Conservation (phyloP, 2,113 vertebrate species). For the Glaucomys volans region DNA sequence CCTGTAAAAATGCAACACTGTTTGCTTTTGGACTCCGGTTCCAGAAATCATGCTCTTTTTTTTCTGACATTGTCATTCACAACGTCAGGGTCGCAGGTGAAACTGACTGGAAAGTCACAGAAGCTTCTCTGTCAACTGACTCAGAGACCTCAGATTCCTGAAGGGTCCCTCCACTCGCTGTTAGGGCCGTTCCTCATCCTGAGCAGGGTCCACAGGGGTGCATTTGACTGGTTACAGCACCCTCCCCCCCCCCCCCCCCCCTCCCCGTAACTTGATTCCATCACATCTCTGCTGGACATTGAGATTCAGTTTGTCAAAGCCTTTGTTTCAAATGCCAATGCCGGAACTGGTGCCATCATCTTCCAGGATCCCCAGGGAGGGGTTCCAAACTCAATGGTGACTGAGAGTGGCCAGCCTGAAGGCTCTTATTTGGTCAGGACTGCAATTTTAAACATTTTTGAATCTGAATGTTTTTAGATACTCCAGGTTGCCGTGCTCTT, state of each 20-base stretch:
- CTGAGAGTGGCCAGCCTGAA: not conserved
- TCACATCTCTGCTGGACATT: not conserved
- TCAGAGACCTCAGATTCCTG: not conserved
- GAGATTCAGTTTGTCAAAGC: not conserved
- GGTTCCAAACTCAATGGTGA: not conserved
- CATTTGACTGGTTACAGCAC: not conserved
- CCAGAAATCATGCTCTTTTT: not conserved
- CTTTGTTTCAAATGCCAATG: slow-evolving; percentile 7
- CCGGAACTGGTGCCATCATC: not conserved
- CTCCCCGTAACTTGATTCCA: no score
- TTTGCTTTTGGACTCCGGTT: not conserved
- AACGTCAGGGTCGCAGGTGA: not conserved
- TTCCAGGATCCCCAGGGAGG: not conserved
- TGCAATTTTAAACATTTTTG: not conserved
- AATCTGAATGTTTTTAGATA: slow-evolving; percentile 18
- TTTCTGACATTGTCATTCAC: not conserved
- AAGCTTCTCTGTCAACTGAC: not conserved
- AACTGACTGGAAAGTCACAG: not conserved
- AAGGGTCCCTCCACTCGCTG: not conserved
- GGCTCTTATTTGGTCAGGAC: not conserved
- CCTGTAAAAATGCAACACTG: not conserved
- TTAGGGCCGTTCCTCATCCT: not conserved
- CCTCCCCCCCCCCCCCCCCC: no score
- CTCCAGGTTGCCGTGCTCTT: not conserved
- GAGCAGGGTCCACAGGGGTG: not conserved